Evolutionary conservation across 2,888 invertebrate species (phyloP).

Genomic region (Cremastinae sp.): DNA sequence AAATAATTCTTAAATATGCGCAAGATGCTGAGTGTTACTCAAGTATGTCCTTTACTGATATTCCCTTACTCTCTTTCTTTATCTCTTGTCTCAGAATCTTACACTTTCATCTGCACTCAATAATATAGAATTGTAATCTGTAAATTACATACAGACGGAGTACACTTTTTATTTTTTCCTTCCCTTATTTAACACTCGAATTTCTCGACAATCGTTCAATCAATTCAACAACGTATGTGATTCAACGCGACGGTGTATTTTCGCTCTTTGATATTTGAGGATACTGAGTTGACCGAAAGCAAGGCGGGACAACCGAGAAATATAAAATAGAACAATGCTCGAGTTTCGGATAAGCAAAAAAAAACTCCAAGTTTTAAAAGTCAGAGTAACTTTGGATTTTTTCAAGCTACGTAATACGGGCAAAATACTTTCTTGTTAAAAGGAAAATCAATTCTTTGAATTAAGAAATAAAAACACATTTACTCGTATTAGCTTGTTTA

Average conservation of each 20-base stretch:
- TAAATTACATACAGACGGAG: constrained; percentile 32
- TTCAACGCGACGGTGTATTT: constrained; percentile 4
- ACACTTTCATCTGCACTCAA: constrained; percentile 38
- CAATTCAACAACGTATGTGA: constrained; percentile 10
- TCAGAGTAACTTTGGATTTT: not conserved
- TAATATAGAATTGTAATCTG: constrained; percentile 23
- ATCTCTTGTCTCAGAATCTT: constrained; percentile 40
- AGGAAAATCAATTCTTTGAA: too few relatives aligned
- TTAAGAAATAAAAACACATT: constrained; percentile 6
- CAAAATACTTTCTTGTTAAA: too few relatives aligned
- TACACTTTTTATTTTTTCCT: constrained; percentile 13
- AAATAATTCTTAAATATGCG: constrained; percentile 55
- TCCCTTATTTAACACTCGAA: not conserved
- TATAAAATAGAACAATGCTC: constrained; percentile 1
- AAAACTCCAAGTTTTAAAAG: not conserved
- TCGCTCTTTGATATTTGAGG: not conserved
- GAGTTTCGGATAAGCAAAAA: not conserved
- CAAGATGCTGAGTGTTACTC: constrained; percentile 42
- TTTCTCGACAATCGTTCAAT: not conserved
- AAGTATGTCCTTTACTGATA: constrained; percentile 39
- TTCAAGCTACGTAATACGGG: not conserved
- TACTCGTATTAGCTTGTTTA: not conserved
- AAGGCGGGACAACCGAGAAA: not conserved
- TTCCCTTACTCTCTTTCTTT: constrained; percentile 8
- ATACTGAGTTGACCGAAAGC: constrained; percentile 1